Base-by-base conservation (phyloP, 2,113 vertebrate species). In the Engraulis encrasicolus region DNA sequence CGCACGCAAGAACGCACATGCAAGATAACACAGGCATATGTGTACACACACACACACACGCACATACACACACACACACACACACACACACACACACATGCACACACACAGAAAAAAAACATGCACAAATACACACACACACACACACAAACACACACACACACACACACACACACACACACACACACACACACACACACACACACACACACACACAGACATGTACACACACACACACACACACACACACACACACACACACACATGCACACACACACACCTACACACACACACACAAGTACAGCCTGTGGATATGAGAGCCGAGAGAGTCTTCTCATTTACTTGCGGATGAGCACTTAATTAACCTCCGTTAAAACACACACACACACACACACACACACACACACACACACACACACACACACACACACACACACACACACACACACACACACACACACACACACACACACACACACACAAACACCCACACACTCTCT, bases 391-490 rank as follows among this genome's bases (percentile, higher is more conserved):
- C 50, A 31, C 23, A 50, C 50, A 31, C 23, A 50, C 50, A 31
- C 23, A 58, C 36, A 66, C n/a, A n/a, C 19, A 40, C 20, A 71
- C 50, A 48, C 83, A 83, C 83, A 38, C 66, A 85, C 79, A 85
- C 38, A 79, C 27, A 77, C 61, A 78, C 18, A n/a, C 34, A 77
- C 71, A n/a, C 80, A 31, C 54, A 66, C 23, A 66, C 6, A 6
- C 27, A 23, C 54, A 61, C n/a, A 23, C 54, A 7, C 54, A 23
- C n/a, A 61, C 27, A 23, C 54, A 61, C 0, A 23, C 54, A 23
- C 58, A 66, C 7, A 66, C 58, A 66, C 58, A 66, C 6, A 66
- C 19, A 58, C 18, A 20, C 19, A 58, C 54, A n/a, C 19, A 58
- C 2, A 58, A 45, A 45, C 4, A 5, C 40, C 40, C 40, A 45